Evolutionary conservation across 1,140 invertebrate species (phyloP).

Genomic region (Macrotrachela quadricornifera): DNA sequence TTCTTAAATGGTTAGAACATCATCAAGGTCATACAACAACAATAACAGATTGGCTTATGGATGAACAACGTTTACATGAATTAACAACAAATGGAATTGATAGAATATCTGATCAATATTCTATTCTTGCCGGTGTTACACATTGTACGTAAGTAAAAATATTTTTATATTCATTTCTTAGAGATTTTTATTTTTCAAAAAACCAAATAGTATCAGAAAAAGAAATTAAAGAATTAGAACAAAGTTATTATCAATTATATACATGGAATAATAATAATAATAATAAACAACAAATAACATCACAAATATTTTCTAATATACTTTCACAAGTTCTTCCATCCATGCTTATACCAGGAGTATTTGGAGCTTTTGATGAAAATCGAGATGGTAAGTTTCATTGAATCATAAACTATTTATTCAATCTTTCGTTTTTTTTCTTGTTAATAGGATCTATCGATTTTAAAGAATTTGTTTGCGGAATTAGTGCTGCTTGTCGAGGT

Average conservation of each 20-base stretch:
- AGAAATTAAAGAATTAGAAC: conserved; percentile 65
- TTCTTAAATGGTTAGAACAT: conserved; percentile 27
- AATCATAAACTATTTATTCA: too few species aligned
- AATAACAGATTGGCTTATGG: conserved; percentile 54
- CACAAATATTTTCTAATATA: conserved; percentile 6
- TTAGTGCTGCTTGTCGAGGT: conserved; percentile 63
- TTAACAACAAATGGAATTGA: conserved; percentile 41
- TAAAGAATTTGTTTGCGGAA: conserved; percentile 69
- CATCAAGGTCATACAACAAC: conserved; percentile 50
- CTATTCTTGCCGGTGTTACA: conserved; percentile 62
- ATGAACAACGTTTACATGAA: conserved; percentile 41
- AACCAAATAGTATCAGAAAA: conserved; percentile 42
- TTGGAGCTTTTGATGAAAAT: conserved; percentile 69
- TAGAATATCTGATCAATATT: conserved; percentile 66
- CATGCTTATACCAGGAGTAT: conserved; percentile 35
- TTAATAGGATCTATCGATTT: conserved; percentile 44
- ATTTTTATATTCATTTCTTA: background rate
- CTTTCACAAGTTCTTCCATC: background rate
- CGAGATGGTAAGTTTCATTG: conserved; percentile 43
- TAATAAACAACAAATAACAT: background rate
- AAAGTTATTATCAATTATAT: conserved; percentile 59
- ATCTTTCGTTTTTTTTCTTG: too few species aligned
- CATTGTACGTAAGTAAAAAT: conserved; percentile 41
- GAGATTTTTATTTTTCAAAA: conserved; percentile 13
- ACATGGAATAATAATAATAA: conserved; percentile 15